Evolutionary conservation across 2,113 vertebrate species (phyloP).

Genomic region (Neolamprologus sp.): DNA sequence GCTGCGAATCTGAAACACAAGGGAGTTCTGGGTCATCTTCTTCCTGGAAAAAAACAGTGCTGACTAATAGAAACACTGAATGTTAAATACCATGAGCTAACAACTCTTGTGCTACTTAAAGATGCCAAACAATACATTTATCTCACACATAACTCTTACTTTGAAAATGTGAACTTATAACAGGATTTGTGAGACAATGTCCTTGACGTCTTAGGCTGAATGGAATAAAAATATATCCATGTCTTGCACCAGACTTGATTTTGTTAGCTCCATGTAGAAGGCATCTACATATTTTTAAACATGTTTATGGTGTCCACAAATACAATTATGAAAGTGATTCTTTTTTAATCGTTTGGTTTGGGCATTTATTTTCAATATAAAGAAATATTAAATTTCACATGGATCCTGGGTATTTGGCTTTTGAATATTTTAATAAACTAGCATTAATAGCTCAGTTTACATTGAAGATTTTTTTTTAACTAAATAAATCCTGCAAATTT

Average conservation of each 20-base stretch:
- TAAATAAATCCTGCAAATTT: neutral
- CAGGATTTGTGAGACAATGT: neutral
- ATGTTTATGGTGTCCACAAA: neutral
- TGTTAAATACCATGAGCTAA: neutral
- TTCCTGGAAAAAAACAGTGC: neutral
- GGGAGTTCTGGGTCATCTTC: neutral
- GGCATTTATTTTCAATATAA: neutral
- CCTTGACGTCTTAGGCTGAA: neutral
- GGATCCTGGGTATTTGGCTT: neutral
- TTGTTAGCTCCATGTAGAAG: neutral
- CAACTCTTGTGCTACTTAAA: neutral
- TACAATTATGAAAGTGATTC: neutral
- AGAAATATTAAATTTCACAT: neutral
- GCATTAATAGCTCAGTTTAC: neutral
- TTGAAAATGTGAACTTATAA: neutral
- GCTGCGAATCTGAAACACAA: neutral
- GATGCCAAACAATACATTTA: neutral
- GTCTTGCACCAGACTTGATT: neutral
- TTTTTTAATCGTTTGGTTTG: neutral
- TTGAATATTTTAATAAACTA: neutral
- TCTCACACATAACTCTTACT: neutral
- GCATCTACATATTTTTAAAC: neutral
- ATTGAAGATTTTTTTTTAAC: fast-evolving
- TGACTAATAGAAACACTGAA: neutral
- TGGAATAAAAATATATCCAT: neutral